Evolutionary conservation across 2,888 invertebrate genomes (phyloP).

Genomic region (Drosophila borealis): DNA sequence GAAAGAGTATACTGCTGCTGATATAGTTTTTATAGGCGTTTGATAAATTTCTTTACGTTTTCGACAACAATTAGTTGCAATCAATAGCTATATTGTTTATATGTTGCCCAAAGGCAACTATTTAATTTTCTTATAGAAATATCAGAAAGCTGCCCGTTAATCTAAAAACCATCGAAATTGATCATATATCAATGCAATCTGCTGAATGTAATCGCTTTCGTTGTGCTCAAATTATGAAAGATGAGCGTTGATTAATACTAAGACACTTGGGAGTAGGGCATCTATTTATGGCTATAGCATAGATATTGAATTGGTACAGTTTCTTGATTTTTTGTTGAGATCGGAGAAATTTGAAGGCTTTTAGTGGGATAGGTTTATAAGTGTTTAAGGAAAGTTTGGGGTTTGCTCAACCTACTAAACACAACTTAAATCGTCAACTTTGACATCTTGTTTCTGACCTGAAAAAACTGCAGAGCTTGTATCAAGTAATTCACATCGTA

Average conservation of each 20-base stretch:
- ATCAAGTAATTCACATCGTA: slow-evolving; percentile 36
- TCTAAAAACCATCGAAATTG: slow-evolving; percentile 49
- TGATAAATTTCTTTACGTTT: slow-evolving; percentile 75
- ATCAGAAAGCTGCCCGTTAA: slow-evolving; percentile 40
- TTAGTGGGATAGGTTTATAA: background rate
- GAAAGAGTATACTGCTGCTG: slow-evolving; percentile 49
- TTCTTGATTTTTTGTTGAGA: background rate
- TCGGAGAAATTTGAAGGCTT: slow-evolving; percentile 5
- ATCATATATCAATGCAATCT: slow-evolving; percentile 35
- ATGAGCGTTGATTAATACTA: slow-evolving; percentile 29
- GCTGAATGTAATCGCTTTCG: slow-evolving; percentile 28
- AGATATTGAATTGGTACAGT: background rate
- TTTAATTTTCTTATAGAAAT: slow-evolving; percentile 22
- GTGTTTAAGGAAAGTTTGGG: background rate
- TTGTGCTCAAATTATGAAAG: slow-evolving; percentile 35
- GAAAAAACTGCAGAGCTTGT: slow-evolving; percentile 5
- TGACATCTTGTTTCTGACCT: slow-evolving; percentile 11
- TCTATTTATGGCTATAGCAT: background rate
- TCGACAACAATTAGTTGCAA: slow-evolving; percentile 77
- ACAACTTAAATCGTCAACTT: slow-evolving; percentile 13
- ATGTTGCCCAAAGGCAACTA: slow-evolving; percentile 39
- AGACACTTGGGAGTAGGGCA: slow-evolving; percentile 29
- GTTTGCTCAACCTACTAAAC: background rate
- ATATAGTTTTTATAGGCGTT: slow-evolving; percentile 79
- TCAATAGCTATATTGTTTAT: slow-evolving; percentile 74